A percentile compares a stretch with the other conserved stretches of the same genome.
phyloP scores from a whole-genome alignment of 2,113 vertebrate species.

The Xiphophorus couchianus region DNA sequence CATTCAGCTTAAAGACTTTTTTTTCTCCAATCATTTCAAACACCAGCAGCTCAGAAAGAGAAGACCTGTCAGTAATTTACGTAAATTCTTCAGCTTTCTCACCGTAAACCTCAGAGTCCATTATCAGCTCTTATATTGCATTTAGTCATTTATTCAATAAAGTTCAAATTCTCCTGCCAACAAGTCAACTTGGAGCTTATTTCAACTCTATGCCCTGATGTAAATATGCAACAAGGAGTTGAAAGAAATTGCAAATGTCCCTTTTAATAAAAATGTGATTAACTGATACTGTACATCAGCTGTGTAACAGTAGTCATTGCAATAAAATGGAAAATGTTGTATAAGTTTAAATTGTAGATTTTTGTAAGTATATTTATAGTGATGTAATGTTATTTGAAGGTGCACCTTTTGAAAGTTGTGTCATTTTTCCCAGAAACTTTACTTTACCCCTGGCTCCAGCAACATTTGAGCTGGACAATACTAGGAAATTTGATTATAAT shows the following conservation, averaged over 20 bases:
- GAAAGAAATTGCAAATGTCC: background rate
- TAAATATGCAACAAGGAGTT: background rate
- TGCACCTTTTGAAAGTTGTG: background rate
- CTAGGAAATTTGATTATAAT: background rate
- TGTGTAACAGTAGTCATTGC: too few species aligned
- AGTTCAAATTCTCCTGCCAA: background rate
- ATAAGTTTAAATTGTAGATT: background rate
- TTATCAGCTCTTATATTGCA: background rate
- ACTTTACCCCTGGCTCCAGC: background rate
- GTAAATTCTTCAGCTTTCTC: background rate
- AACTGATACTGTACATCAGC: background rate
- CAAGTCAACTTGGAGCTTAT: background rate
- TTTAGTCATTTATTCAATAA: background rate
- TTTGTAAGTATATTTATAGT: background rate
- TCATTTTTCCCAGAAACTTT: background rate
- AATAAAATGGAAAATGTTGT: background rate
- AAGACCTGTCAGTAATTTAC: background rate
- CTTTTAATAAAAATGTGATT: background rate
- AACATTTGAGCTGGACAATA: background rate
- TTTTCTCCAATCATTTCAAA: conserved; percentile 8
- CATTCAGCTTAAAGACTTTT: conserved; percentile 1
- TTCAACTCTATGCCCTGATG: background rate
- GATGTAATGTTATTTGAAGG: background rate
- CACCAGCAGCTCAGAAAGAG: conserved; percentile 10
- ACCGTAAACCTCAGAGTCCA: background rate